These are phyloP conservation scores for Hedychridium roseum DNA, from an alignment of 2,888 invertebrate genomes.

Conservation along the genomic window DNA sequence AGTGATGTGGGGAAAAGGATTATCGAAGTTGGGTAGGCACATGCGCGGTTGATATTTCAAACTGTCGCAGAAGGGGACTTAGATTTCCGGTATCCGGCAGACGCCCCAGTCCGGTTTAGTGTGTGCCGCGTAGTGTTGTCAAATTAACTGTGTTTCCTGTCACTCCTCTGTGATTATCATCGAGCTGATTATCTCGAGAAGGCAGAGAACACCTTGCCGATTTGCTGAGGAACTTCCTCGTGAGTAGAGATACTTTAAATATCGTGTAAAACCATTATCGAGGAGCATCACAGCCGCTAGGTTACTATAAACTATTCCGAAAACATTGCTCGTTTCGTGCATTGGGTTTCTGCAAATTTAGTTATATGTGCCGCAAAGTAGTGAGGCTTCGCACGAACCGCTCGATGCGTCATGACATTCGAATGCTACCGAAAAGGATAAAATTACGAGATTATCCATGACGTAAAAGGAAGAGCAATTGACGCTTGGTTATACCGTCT, in stretches of 20 bases:
- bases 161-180: slow-evolving; percentile 20
- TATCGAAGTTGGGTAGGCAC: no score
- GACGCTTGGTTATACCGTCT: slow-evolving; percentile 22
- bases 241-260: slow-evolving; percentile 21
- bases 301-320: slow-evolving; percentile 23
- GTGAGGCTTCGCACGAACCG: slow-evolving; percentile 1
- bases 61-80: background rate
- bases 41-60: background rate
- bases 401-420: background rate
- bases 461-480: background rate
- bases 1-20: no score
- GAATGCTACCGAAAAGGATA: background rate
- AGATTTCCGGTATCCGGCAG: slow-evolving; percentile 47
- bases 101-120: slow-evolving; percentile 37
- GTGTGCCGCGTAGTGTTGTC: slow-evolving; percentile 25
- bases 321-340: slow-evolving; percentile 25
- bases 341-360: background rate
- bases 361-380: slow-evolving; percentile 8
- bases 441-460: background rate
- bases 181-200: slow-evolving; percentile 7
- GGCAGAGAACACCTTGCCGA: background rate
- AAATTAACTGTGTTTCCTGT: slow-evolving; percentile 14
- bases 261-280: background rate
- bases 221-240: slow-evolving; percentile 9
- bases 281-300: slow-evolving; percentile 28